phyloP scores from a whole-genome alignment of 2,113 vertebrate species.

The Noctilio leporinus region DNA sequence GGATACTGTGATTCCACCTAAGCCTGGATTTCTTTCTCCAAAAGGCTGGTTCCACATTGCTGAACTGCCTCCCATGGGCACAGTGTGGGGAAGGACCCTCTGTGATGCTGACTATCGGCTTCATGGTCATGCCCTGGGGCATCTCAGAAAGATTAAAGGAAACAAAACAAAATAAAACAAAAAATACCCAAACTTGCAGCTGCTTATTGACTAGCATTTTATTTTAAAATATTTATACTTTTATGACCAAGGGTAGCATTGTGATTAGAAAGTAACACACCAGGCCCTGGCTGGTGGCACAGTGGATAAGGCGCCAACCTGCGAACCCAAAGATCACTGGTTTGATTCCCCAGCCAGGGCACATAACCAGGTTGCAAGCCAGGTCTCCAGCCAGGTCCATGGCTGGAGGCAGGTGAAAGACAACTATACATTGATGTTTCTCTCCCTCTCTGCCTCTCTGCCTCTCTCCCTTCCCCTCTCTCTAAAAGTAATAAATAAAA shows the following conservation, averaged over 20 bases:
- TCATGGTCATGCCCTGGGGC: neutral
- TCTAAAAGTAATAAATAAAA: no score
- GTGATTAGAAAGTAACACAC: slow-evolving; percentile 6
- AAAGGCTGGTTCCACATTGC: neutral
- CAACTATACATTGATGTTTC: no score
- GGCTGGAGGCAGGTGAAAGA: no score
- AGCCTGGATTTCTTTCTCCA: neutral
- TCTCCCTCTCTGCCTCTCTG: no score
- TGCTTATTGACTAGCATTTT: neutral
- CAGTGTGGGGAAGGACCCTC: neutral
- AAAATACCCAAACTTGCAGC: neutral
- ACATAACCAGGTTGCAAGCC: no score
- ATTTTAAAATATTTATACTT: slow-evolving; percentile 14
- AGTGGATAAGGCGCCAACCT: no score
- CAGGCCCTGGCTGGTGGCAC: no score
- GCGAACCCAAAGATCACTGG: no score
- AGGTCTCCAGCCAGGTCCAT: no score
- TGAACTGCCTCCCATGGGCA: neutral
- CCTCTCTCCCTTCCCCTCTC: no score
- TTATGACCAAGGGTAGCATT: slow-evolving; percentile 7
- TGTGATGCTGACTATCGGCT: neutral
- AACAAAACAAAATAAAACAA: no score
- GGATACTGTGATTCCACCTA: neutral
- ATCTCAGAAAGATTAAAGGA: neutral
- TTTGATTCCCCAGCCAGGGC: no score